A percentile compares a stretch with the other conserved stretches of the same genome.
phyloP scores from a whole-genome alignment of 2,113 vertebrate genomes.

The Pithys albifrons region DNA sequence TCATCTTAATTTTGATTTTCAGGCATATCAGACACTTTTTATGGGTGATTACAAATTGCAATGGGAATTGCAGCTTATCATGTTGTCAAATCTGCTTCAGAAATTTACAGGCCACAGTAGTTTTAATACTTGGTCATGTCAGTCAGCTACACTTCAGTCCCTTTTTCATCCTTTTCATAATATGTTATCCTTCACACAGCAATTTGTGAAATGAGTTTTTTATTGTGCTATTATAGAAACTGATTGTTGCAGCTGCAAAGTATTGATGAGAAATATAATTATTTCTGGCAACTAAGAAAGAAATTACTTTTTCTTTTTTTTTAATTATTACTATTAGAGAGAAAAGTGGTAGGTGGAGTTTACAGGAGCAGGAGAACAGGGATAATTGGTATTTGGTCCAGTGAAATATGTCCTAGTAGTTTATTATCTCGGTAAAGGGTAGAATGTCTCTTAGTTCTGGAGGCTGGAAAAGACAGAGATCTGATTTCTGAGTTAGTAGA shows the following conservation, averaged over 20 bases:
- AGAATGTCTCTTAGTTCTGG: neutral
- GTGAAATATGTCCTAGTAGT: neutral
- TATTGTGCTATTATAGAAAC: neutral
- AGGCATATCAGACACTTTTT: neutral
- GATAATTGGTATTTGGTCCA: neutral
- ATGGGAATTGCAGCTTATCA: neutral
- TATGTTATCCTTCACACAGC: neutral
- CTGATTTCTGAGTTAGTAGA: neutral
- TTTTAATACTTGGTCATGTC: neutral
- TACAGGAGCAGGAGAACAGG: neutral
- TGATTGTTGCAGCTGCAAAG: neutral
- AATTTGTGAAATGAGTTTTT: neutral
- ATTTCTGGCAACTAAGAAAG: neutral
- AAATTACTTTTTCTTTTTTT: neutral
- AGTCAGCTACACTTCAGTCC: neutral
- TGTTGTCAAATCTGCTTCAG: neutral
- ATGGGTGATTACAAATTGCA: neutral
- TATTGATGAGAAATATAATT: neutral
- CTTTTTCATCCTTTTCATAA: neutral
- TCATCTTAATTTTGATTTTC: neutral
- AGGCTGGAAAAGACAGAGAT: neutral
- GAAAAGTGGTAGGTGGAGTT: neutral
- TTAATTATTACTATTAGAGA: neutral
- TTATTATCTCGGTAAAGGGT: neutral
- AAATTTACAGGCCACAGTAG: neutral